These are phyloP conservation scores for Tineola bisselliella DNA, from an alignment of 2,888 invertebrate genomes.

Conservation along the genomic window DNA sequence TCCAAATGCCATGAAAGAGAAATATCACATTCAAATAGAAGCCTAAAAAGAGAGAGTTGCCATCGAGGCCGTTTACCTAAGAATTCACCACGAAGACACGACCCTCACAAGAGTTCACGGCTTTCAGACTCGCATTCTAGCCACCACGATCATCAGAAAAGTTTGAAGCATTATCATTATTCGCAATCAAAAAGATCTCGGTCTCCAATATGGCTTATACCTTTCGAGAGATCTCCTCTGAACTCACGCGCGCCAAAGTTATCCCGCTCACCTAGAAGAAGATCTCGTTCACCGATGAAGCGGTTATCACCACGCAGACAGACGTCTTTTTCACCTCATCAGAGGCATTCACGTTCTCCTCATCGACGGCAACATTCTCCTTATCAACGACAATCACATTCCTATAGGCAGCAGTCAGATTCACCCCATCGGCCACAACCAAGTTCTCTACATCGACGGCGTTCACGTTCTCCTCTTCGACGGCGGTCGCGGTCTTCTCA, in stretches of 20 bases:
- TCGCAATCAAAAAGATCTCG: not conserved
- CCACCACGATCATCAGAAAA: no score
- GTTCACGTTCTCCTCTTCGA: conserved; percentile 12
- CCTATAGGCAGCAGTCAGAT: conserved; percentile 18
- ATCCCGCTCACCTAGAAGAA: not conserved
- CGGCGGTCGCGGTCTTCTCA: conserved; percentile 17
- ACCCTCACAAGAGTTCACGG: no score
- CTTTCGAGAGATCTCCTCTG: not conserved
- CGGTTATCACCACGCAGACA: conserved; percentile 7
- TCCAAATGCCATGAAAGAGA: no score
- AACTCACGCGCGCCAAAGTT: not conserved
- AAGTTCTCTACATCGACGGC: not conserved
- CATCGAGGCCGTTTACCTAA: no score
- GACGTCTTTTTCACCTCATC: conserved; percentile 16
- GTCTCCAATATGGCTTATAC: not conserved
- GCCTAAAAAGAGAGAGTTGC: no score
- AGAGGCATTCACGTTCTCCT: conserved; percentile 16
- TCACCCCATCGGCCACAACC: not conserved
- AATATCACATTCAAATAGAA: no score
- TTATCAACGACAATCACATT: conserved; percentile 17
- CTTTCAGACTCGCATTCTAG: no score
- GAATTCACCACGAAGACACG: no score
- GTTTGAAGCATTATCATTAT: no score
- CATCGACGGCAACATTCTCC: conserved; percentile 13
- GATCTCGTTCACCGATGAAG: not conserved